Evolutionary conservation across 2,113 vertebrate species (phyloP).

Genomic region (Apteryx owenii): DNA sequence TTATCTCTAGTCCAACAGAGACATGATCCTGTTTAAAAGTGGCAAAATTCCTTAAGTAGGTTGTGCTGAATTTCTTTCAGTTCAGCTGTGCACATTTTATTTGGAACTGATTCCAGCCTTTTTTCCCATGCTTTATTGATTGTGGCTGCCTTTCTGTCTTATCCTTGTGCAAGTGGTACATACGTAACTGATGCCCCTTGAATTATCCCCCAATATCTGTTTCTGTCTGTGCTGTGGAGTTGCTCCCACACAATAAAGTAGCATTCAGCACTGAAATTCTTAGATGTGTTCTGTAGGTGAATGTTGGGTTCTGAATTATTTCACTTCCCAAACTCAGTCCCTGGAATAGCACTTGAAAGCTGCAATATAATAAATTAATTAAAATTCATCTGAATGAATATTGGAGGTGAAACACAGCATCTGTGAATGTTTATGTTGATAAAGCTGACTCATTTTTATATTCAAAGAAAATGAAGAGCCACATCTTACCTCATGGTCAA

Average conservation of each 20-base stretch:
- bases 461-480: background rate
- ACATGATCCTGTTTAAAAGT: background rate
- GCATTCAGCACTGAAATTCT: background rate
- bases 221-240: background rate
- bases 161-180: background rate
- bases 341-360: background rate
- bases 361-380: background rate
- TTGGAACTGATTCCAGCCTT: background rate
- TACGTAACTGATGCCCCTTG: background rate
- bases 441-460: background rate
- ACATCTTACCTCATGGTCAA: background rate
- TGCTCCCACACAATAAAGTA: background rate
- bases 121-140: background rate
- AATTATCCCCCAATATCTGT: background rate
- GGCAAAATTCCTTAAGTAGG: background rate
- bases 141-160: background rate
- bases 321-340: background rate
- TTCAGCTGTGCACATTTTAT: background rate
- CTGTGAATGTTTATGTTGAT: background rate
- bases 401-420: background rate
- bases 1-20: background rate
- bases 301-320: background rate
- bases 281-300: background rate
- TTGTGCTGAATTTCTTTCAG: background rate
- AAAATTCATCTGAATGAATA: background rate